A percentile compares a stretch with the other conserved stretches of the same genome.
These are phyloP conservation scores for Paraescarpia echinospica DNA, from an alignment of 1,140 invertebrate genomes.

Conservation along the genomic window DNA sequence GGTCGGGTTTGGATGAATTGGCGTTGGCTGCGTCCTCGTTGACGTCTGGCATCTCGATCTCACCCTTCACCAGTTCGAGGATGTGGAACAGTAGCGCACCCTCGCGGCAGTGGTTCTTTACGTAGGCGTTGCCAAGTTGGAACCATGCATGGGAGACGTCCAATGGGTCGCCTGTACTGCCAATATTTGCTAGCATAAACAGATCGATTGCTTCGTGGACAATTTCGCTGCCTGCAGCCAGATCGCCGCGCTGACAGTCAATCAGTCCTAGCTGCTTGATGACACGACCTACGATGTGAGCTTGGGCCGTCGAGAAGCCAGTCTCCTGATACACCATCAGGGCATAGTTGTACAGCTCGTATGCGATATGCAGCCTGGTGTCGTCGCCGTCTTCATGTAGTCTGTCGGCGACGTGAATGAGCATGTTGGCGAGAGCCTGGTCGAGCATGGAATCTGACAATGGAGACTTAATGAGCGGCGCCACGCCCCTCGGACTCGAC, in stretches of 20 bases:
- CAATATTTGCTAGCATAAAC: neutral
- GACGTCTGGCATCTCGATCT: slow-evolving; percentile 19
- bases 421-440: slow-evolving; percentile 12
- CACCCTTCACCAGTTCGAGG: slow-evolving; percentile 24
- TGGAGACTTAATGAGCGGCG: slow-evolving; percentile 2
- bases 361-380: neutral
- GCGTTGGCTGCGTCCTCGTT: neutral
- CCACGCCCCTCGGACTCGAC: neutral
- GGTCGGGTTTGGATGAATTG: neutral
- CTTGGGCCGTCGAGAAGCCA: neutral
- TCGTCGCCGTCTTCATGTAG: neutral
- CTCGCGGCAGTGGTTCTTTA: slow-evolving; percentile 15
- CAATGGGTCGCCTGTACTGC: slow-evolving; percentile 10
- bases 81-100: slow-evolving; percentile 19
- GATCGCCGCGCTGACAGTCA: slow-evolving; percentile 24
- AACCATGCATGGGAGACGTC: slow-evolving; percentile 23
- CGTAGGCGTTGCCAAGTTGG: slow-evolving; percentile 25
- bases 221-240: slow-evolving; percentile 24
- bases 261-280: slow-evolving; percentile 24
- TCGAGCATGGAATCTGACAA: neutral
- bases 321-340: neutral
- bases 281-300: slow-evolving; percentile 20
- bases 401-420: neutral
- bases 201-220: slow-evolving; percentile 27
- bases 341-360: slow-evolving; percentile 11